These are phyloP conservation scores for Etheostoma spectabile DNA, from an alignment of 2,113 vertebrate species.

Conservation along the genomic window DNA sequence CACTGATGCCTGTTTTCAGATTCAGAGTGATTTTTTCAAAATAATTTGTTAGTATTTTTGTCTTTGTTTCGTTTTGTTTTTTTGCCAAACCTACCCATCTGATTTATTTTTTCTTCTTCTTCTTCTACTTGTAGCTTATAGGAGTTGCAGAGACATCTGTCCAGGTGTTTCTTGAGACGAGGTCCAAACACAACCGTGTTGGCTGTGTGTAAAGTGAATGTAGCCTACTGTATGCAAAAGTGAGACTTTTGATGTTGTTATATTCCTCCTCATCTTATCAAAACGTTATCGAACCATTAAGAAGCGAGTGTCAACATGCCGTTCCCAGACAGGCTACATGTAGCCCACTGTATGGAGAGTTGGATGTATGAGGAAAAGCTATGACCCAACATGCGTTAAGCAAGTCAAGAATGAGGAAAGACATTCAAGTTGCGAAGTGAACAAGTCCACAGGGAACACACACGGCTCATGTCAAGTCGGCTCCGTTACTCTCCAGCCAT, in stretches of 20 bases:
- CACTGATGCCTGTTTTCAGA: background rate
- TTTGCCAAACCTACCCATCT: background rate
- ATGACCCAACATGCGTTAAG: constrained; percentile 35
- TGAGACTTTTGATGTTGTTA: background rate
- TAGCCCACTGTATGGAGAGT: background rate
- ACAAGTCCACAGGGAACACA: background rate
- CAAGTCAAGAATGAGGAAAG: constrained; percentile 72
- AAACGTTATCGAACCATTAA: background rate
- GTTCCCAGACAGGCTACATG: background rate
- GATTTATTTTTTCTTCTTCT: no score
- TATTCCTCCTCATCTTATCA: background rate
- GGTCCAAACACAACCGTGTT: no score
- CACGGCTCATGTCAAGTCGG: background rate
- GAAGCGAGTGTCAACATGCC: constrained; percentile 11
- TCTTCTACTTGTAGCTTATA: no score
- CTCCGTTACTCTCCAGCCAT: constrained; percentile 53
- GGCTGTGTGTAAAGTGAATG: background rate
- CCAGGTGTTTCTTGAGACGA: background rate
- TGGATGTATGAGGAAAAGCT: background rate
- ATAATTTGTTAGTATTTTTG: background rate
- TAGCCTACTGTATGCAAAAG: no score
- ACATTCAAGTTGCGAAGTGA: constrained; percentile 4
- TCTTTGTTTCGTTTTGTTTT: background rate
- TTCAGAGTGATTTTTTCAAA: background rate
- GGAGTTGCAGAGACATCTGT: background rate